phyloP scores from a whole-genome alignment of 2,113 vertebrate genomes.

The Siniperca chuatsi region DNA sequence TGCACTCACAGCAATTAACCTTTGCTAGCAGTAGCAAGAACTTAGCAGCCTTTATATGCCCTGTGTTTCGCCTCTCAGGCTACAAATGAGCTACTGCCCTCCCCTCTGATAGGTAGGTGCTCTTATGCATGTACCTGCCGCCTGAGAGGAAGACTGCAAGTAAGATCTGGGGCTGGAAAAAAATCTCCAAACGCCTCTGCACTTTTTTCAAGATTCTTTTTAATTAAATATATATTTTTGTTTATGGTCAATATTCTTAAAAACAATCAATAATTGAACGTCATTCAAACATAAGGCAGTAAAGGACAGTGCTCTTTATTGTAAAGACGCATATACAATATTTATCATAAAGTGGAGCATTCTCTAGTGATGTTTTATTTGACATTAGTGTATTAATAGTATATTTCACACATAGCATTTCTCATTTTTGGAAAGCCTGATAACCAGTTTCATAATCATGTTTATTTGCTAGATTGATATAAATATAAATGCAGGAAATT shows the following conservation, averaged over 20 bases:
- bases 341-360: background rate
- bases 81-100: background rate
- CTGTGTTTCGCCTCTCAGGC: background rate
- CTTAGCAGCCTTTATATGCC: background rate
- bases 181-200: no score
- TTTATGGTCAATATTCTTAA: no score
- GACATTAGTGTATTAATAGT: background rate
- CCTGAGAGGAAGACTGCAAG: background rate
- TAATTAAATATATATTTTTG: no score
- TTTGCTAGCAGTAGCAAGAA: background rate
- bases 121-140: background rate
- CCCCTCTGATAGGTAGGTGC: background rate
- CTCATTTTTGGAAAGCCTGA: background rate
- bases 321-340: background rate
- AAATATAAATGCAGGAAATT: background rate
- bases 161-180: background rate
- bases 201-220: no score
- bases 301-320: background rate
- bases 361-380: background rate
- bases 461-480: background rate
- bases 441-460: background rate
- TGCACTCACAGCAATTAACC: background rate
- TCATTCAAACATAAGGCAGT: background rate
- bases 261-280: background rate
- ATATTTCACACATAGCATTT: background rate